These are phyloP conservation scores for Anthrax anthrax DNA, from an alignment of 2,888 invertebrate species.

Conservation along the genomic window DNA sequence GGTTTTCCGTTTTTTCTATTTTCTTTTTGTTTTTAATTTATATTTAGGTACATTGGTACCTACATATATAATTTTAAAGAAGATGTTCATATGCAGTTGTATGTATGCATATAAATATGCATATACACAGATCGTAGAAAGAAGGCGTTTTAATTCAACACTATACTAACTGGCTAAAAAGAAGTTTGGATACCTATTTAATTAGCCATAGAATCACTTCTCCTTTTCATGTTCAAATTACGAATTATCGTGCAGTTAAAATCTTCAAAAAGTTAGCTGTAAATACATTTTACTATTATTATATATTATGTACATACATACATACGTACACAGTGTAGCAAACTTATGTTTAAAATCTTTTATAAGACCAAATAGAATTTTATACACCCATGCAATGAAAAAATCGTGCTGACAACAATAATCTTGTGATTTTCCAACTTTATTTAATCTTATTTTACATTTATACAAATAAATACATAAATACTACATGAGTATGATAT, in stretches of 20 bases:
- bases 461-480: no score
- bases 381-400: conserved; percentile 2
- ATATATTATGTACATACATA: no score
- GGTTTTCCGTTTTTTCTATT: no score
- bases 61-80: background rate
- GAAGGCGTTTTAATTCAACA: conserved; percentile 8
- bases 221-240: conserved; percentile 11
- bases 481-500: no score
- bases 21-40: no score
- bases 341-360: no score
- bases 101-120: no score
- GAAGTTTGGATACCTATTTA: conserved; percentile 8
- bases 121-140: background rate
- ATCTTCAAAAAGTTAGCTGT: conserved; percentile 8
- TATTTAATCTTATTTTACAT: no score
- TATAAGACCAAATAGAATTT: background rate
- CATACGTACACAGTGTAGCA: no score
- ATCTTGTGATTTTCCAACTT: no score
- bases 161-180: background rate
- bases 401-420: background rate
- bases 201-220: conserved; percentile 10
- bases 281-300: background rate
- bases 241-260: conserved; percentile 8
- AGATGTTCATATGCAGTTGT: no score
- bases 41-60: conserved; percentile 4